These are phyloP conservation scores for Strix uralensis DNA, from an alignment of 2,113 vertebrate genomes.

Conservation along the genomic window DNA sequence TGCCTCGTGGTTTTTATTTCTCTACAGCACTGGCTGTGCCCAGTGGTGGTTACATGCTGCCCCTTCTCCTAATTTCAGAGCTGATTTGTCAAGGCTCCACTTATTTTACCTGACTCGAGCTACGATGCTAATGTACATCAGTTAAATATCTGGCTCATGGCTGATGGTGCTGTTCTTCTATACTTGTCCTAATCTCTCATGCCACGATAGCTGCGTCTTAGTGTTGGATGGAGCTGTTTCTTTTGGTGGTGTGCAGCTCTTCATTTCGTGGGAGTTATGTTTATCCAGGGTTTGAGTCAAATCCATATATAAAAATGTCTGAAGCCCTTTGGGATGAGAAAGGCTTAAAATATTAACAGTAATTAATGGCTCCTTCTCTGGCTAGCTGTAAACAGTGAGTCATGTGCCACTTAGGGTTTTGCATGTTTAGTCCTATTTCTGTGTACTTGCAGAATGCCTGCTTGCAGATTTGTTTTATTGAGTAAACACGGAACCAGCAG, in stretches of 20 bases:
- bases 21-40: not conserved
- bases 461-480: slow-evolving; percentile 25
- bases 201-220: not conserved
- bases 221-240: not conserved
- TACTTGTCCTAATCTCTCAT: rapidly evolving
- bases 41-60: not conserved
- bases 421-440: slow-evolving; percentile 59
- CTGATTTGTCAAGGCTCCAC: not conserved
- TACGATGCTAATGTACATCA: rapidly evolving
- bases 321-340: slow-evolving; percentile 7
- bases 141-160: not conserved
- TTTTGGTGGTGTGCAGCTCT: not conserved
- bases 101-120: not conserved
- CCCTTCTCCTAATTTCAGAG: not conserved
- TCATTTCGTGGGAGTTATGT: not conserved
- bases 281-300: slow-evolving; percentile 17
- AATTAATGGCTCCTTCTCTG: slow-evolving; percentile 44
- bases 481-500: not conserved
- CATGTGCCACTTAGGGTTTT: slow-evolving; percentile 55
- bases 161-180: not conserved
- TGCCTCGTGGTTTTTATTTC: not conserved
- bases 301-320: slow-evolving; percentile 11
- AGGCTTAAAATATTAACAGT: slow-evolving; percentile 55
- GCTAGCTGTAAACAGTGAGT: slow-evolving; percentile 58
- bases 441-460: not conserved